A percentile compares a stretch with the other conserved stretches of the same genome.
Conservation (phyloP, 2,113 vertebrate genomes). For the Myrmecobius fasciatus region DNA sequence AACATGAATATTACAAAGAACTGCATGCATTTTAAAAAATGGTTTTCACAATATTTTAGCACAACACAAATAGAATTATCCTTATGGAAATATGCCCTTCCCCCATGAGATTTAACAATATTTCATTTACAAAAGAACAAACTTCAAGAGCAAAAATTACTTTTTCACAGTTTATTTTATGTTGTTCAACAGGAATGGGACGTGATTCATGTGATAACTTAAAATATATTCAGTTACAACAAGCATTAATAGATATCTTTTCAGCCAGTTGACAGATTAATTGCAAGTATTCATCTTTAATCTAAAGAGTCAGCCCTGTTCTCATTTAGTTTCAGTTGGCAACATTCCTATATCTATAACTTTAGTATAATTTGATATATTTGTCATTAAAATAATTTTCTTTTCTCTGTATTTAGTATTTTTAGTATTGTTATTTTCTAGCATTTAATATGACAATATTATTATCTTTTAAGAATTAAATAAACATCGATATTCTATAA, state of each 20-base stretch:
- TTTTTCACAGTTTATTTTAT: not conserved
- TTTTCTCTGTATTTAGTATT: not conserved
- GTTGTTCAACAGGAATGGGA: not conserved
- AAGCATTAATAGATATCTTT: conserved; percentile 15
- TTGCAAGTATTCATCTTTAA: conserved; percentile 1
- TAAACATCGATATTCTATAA: not conserved
- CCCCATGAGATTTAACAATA: not conserved
- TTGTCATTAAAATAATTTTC: not conserved
- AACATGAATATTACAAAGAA: not conserved
- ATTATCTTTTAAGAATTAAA: not conserved
- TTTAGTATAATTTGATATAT: not conserved
- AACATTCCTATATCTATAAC: not conserved
- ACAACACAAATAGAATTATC: not conserved
- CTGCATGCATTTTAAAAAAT: not conserved
- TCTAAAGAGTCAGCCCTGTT: not conserved
- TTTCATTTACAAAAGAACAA: not conserved
- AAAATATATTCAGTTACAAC: not conserved
- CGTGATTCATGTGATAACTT: not conserved
- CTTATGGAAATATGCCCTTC: not conserved
- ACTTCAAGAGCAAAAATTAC: not conserved
- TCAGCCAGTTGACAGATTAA: not conserved
- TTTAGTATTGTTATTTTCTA: not conserved
- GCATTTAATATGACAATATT: not conserved
- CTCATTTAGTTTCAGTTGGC: not conserved
- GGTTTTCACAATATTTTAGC: not conserved